Percentiles rank a stretch among this genome's conserved stretches.
Conservation (phyloP, 2,888 invertebrate genomes). For the Octonoba sinensis region DNA sequence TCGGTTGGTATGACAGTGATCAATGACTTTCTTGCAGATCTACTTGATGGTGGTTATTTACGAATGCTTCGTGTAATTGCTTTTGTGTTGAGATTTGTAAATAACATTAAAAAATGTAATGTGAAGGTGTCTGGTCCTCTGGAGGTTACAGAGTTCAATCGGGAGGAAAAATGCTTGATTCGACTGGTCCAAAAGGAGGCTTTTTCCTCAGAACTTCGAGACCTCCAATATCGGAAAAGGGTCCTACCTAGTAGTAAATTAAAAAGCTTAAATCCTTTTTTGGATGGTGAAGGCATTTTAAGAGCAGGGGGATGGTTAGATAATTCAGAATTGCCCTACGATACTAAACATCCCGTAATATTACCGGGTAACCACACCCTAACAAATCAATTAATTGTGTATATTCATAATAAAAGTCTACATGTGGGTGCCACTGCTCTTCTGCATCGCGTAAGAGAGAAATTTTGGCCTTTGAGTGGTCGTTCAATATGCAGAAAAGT, state of each 20-base stretch:
- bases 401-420: conserved; percentile 2
- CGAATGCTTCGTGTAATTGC: not conserved
- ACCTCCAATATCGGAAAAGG: not conserved
- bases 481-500: conserved; percentile 6
- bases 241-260: no score
- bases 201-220: not conserved
- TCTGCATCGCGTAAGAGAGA: not conserved
- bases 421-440: not conserved
- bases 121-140: not conserved
- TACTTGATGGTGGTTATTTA: not conserved
- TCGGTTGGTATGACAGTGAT: not conserved
- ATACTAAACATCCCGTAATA: not conserved
- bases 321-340: not conserved
- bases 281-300: not conserved
- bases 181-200: not conserved
- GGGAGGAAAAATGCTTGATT: not conserved
- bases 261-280: not conserved
- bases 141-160: not conserved
- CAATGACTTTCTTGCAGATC: not conserved
- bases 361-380: not conserved
- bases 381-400: not conserved
- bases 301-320: conserved; percentile 1
- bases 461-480: conserved; percentile 24
- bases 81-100: conserved; percentile 7
- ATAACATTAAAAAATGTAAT: not conserved